Base-by-base conservation (phyloP, 2,797 vertebrate species). In the Geotrypetes seraphini region DNA sequence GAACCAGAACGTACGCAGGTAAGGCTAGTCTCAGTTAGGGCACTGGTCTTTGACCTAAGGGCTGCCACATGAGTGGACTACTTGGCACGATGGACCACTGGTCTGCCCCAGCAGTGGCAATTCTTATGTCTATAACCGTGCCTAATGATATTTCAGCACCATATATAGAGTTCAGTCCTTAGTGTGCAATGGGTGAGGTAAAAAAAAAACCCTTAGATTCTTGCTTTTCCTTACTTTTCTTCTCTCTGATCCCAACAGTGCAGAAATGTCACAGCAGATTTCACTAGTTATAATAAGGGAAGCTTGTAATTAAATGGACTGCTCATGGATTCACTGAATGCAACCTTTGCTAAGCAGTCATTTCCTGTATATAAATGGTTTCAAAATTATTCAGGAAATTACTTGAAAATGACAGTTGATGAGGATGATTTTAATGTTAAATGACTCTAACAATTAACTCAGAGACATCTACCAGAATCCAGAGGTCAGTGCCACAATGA, bases 321-420 rank as follows among this genome's bases (percentile, higher is more conserved):
- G 27, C 47, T 59, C 47, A 59, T 63, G 63, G 53, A 61, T 60
- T 65, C 53, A 36, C 25, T 67, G 62, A 59, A 46, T 58, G 35
- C 43, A 71, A 73, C 71, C 53, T 71, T 77, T 65, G 50, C 57
- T 53, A 66, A 64, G 43, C 50, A 67, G 60, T 59, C 48, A 63
- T 55, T 79, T 79, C 73, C 75, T 79, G 59, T 57, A 35, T 54
- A 60, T 64, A 67, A 67, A 77, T 74, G 71, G 66, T 74, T 67
- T 65, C 55, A 33, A 78, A 73, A 72, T 79, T 72, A 78, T 72
- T 70, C 71, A 69, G 74, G 73, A 79, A 79, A 79, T 79, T 67
- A 54, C 55, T 63, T 46, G 60, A 69, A 72, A 75, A 71, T 64
- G 63, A 61, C 50, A 73, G 53, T 63, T 58, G 42, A 42, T 64